A percentile compares a stretch with the other conserved stretches of the same genome.
These are phyloP conservation scores for Aphelenchoides besseyi DNA, from an alignment of 1,140 invertebrate species.

Conservation along the genomic window DNA sequence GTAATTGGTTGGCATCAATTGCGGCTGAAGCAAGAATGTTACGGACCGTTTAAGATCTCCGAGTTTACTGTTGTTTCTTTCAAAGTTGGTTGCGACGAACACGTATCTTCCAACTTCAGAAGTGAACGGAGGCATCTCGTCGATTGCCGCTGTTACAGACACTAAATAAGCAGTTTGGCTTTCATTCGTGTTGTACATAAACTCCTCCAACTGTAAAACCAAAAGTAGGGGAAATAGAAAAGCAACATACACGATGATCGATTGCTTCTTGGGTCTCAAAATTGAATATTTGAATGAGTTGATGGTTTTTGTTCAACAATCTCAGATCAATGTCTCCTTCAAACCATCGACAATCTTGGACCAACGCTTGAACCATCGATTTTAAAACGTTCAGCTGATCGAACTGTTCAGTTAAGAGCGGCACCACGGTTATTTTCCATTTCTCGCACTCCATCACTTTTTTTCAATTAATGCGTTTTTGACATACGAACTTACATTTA, in stretches of 20 bases:
- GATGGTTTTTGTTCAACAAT: not conserved
- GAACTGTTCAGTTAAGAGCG: not conserved
- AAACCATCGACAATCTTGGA: slow-evolving; percentile 8
- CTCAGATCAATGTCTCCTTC: not conserved
- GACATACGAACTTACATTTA: no score
- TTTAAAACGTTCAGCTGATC: not conserved
- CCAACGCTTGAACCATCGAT: not conserved
- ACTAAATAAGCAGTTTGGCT: not conserved
- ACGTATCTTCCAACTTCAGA: not conserved
- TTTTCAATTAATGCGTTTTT: no score
- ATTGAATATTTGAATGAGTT: not conserved
- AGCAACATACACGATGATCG: not conserved
- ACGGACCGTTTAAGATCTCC: no score
- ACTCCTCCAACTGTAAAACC: not conserved
- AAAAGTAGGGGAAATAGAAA: not conserved
- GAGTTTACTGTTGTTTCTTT: slow-evolving; percentile 5
- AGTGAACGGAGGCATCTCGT: not conserved
- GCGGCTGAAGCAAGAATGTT: not conserved
- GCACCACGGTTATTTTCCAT: slow-evolving; percentile 13
- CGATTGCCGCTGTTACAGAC: not conserved
- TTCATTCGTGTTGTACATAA: not conserved
- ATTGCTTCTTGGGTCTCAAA: slow-evolving; percentile 9
- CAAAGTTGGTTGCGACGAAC: not conserved
- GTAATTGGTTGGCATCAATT: not conserved
- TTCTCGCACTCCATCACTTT: slow-evolving; percentile 25